Evolutionary conservation across 2,113 vertebrate genomes (phyloP), one percentile per base, ranked within the genome.

Genomic region (Saimiri boliviensis): DNA sequence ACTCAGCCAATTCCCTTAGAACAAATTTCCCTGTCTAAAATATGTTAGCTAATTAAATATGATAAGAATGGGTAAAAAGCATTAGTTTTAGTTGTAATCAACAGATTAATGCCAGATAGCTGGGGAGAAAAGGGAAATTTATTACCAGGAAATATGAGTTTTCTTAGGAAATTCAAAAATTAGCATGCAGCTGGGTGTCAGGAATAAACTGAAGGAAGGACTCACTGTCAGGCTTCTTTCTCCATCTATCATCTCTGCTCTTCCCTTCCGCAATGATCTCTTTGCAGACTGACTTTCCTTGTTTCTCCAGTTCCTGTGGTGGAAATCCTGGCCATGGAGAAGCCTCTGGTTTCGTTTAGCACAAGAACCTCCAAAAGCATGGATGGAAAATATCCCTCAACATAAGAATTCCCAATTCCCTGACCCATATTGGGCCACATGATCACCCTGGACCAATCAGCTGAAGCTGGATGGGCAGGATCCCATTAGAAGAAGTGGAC

Each of bases 11-110:
- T 86, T 89, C 63, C 40, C 42, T 70, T 79, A 87, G 83, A 96
- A 73, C 79, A 68, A 32, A 80, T 79, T 94, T 73, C n/a, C 40
- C 21, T 79, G 35, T 42, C 68, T 94, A 80, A 95, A 85, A 94
- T 63, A 63, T 90, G 21, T 45, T 92, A 40, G 70, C n/a, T 89
- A 94, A 71, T 88, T 94, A 86, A 96, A 88, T 96, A 90, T 79
- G 32, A 42, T 63, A 85, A 37, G 27, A 93, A 85, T 40, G 54
- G 70, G 3, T 88, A 70, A 77, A 86, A 95, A 58, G 12, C 90
- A 82, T 94, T 94, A 47, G 45, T 94, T 96, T 94, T 74, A 63
- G 7, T 93, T 92, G 17, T 93, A 93, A 84, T 83, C 32, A 86
- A 77, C 16, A 60, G 74, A 54, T 8, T 7, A 54, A 47, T 74